Evolutionary conservation across 2,888 invertebrate genomes (phyloP), one percentile per base, ranked within the genome.

Genomic region (Eristalis tenax): DNA sequence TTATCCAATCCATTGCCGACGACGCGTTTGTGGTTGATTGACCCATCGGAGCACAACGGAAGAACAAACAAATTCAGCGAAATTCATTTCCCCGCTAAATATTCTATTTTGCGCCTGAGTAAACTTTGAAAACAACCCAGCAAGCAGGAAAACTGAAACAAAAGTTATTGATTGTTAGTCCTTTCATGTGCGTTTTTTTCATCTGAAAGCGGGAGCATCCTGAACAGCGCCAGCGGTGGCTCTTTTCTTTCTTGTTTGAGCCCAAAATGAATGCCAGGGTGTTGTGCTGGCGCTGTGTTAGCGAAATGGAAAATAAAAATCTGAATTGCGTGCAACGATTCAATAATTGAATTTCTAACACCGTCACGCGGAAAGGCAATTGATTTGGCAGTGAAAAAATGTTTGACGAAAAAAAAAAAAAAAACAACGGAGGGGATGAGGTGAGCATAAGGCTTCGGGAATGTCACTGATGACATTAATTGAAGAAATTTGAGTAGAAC

Each of bases 51-150:
- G 57, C 77, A 85, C 50, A 81, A 76, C 43, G 56, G 32, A 59
- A 59, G n/a, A 85, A 74, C 86, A 78, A 74, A 82, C 69, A 86
- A 78, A 28, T 61, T 78, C 74, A 11, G 38, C 50, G 13, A 59
- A 79, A 74, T 73, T 81, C 43, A 71, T 65, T 77, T 83, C 22
- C 38, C 40, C 65, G 65, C 83, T 85, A 85, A 86, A 86, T 86
- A 83, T 86, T 86, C 86, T 77, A 78, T 83, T 83, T 86, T 83
- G 73, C 78, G 86, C 83, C 74, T 78, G 77, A 78, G 70, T 66
- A 83, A 86, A 86, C 86, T 75, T 86, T 35, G 77, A 38, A 68
- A 82, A 71, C 78, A 78, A 65, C 40, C 35, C 56, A 68, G 43
- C 70, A 65, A 70, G 22, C 71, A 32, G 59, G 22, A 50, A 68